Base-by-base conservation (phyloP, 2,113 vertebrate genomes). In the Alligator sinensis region DNA sequence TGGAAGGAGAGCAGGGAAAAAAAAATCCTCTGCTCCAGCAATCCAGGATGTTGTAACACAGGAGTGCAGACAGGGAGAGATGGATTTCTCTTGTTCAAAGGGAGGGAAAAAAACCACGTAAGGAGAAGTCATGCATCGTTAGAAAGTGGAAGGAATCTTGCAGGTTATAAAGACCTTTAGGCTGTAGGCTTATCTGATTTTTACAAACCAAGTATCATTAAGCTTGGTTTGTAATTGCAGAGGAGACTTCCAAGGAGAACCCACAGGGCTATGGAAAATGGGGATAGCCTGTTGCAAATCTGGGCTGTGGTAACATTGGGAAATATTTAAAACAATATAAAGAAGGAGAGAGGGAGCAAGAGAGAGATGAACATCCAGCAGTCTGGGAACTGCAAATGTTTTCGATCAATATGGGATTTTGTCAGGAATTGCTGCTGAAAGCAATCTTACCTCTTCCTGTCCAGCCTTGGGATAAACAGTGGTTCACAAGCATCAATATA, bases 111-210 rank as follows among this genome's bases (percentile, higher is more conserved):
- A 77, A 47, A 47, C 7, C 7, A 9, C 59, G 85, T 80, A 21
- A 74, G 8, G 60, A 11, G 13, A 80, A 83, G 6, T 74, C 38
- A 3, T 70, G 68, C 68, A 22, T 21, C 80, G 82, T 6, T 38
- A 66, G 22, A 25, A 87, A 64, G 68, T 55, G 55, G 18, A 87
- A 79, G n/a, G 18, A 15, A 60, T 79, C 55, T 34, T 15, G 74
- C 57, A 10, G 6, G 1, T 4, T 64, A n/a, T 2, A 4, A 8
- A 63, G 30, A 16, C 21, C 8, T 11, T 30, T n/a, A 3, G 17
- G 64, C n/a, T 68, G 64, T n/a, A 83, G 59, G 2, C 24, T 66
- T 79, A 2, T 80, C 30, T 82, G 25, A 12, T 64, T n/a, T 47
- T 66, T 66, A 27, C 18, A 30, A 18, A 27, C 15, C n/a, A 17